These are phyloP conservation scores for Dendropsophus ebraccatus DNA, from an alignment of 2,113 vertebrate genomes.

Conservation along the genomic window DNA sequence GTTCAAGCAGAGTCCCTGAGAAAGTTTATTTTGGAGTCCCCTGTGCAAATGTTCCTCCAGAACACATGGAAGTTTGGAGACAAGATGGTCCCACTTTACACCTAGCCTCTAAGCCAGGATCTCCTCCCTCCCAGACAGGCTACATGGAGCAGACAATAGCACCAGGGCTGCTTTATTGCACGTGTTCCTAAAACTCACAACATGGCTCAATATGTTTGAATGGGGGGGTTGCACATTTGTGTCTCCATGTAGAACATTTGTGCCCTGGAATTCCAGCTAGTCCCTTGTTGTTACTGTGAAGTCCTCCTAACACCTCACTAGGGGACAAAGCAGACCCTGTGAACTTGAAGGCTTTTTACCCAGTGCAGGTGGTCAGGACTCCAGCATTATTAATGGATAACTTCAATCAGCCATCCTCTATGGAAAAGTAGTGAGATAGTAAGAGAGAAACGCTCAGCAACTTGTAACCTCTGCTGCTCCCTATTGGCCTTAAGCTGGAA, in stretches of 20 bases:
- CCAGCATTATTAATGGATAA: neutral
- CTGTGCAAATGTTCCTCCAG: conserved; percentile 9
- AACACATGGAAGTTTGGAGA: conserved; percentile 28
- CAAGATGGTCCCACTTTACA: conserved; percentile 43
- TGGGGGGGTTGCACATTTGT: conserved; percentile 9
- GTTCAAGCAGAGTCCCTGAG: conserved; percentile 20
- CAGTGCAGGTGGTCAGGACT: conserved; percentile 36
- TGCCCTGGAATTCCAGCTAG: neutral
- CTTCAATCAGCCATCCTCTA: neutral
- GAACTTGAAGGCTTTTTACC: neutral
- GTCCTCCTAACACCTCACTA: neutral
- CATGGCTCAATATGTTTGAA: neutral
- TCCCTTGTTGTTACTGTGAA: neutral
- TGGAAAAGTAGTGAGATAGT: conserved; percentile 16
- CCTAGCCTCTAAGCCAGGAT: conserved; percentile 37
- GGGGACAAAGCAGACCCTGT: neutral
- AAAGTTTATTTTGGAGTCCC: conserved; percentile 20
- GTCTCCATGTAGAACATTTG: neutral
- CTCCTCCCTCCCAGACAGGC: conserved; percentile 43
- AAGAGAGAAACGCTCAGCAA: neutral
- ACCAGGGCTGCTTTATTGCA: conserved; percentile 27
- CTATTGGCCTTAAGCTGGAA: neutral
- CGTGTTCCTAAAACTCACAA: conserved; percentile 20
- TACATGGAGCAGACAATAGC: conserved; percentile 16
- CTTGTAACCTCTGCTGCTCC: conserved; percentile 4